These are phyloP conservation scores for Lamellibrachia satsuma DNA, from an alignment of 2,888 invertebrate species.

Conservation along the genomic window DNA sequence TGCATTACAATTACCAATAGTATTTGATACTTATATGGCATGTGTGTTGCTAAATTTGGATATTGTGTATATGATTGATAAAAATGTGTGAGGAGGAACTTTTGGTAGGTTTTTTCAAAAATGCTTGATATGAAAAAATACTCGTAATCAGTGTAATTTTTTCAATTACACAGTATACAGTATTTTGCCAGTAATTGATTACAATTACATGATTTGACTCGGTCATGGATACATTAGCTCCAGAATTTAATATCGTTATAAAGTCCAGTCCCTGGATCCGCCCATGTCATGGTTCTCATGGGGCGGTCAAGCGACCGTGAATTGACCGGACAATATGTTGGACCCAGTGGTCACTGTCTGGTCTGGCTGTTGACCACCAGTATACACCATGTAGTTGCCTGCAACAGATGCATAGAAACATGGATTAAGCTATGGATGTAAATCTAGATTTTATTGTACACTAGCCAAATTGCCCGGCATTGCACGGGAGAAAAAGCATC, in stretches of 20 bases:
- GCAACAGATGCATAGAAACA: constrained; percentile 28
- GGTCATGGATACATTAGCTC: background rate
- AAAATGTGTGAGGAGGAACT: too few relatives aligned
- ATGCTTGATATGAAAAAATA: too few relatives aligned
- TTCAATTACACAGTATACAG: background rate
- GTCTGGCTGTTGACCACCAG: constrained; percentile 53
- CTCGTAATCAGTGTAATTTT: too few relatives aligned
- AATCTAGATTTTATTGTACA: background rate
- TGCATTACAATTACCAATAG: too few relatives aligned
- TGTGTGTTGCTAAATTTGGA: too few relatives aligned
- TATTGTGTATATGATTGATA: too few relatives aligned
- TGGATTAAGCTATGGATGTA: background rate
- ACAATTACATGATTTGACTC: background rate
- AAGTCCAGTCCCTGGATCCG: background rate
- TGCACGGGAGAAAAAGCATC: too few relatives aligned
- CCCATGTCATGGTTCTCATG: background rate
- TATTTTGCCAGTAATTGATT: too few relatives aligned
- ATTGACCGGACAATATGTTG: constrained; percentile 41
- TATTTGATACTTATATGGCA: too few relatives aligned
- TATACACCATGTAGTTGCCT: constrained; percentile 48
- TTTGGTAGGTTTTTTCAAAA: too few relatives aligned
- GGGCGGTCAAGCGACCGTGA: constrained; percentile 24
- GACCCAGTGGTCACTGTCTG: constrained; percentile 43
- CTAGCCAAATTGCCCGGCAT: too few relatives aligned
- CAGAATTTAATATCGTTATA: background rate